Evolutionary conservation across 2,888 invertebrate species (phyloP).

Genomic region (Neria commutata): DNA sequence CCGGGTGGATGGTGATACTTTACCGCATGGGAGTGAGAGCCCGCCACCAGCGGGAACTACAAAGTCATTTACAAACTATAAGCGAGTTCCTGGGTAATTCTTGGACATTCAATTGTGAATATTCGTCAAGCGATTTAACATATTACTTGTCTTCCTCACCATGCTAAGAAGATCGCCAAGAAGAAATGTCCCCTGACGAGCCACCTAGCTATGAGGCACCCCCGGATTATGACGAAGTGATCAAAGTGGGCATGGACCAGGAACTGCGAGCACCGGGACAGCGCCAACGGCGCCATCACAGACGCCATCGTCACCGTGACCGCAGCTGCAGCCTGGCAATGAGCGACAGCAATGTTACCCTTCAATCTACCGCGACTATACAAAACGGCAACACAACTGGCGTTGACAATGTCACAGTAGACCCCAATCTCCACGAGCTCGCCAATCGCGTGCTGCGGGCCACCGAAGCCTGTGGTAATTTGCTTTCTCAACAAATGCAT

Average conservation of each 20-base stretch:
- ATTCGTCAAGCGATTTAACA: background rate
- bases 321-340: slow-evolving; percentile 37
- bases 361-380: slow-evolving; percentile 40
- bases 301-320: slow-evolving; percentile 38
- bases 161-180: slow-evolving; percentile 63
- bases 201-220: slow-evolving; percentile 75
- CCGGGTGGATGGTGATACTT: slow-evolving; percentile 68
- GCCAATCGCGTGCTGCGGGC: slow-evolving; percentile 49
- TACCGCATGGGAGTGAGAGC: slow-evolving; percentile 70
- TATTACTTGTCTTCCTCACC: slow-evolving; percentile 23
- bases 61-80: slow-evolving; percentile 71
- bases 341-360: too few species aligned
- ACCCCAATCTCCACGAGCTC: slow-evolving; percentile 37
- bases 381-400: slow-evolving; percentile 21
- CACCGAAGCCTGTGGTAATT: slow-evolving; percentile 57
- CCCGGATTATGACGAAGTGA: slow-evolving; percentile 74
- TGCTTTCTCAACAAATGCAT: background rate
- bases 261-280: slow-evolving; percentile 56
- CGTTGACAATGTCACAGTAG: slow-evolving; percentile 24
- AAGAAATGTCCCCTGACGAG: slow-evolving; percentile 62
- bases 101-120: background rate
- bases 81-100: slow-evolving; percentile 69
- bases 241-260: slow-evolving; percentile 65
- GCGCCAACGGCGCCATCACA: slow-evolving; percentile 43
- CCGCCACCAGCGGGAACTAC: slow-evolving; percentile 69